These are phyloP conservation scores for Agriopis aurantiaria DNA, from an alignment of 2,888 invertebrate genomes.

Conservation along the genomic window DNA sequence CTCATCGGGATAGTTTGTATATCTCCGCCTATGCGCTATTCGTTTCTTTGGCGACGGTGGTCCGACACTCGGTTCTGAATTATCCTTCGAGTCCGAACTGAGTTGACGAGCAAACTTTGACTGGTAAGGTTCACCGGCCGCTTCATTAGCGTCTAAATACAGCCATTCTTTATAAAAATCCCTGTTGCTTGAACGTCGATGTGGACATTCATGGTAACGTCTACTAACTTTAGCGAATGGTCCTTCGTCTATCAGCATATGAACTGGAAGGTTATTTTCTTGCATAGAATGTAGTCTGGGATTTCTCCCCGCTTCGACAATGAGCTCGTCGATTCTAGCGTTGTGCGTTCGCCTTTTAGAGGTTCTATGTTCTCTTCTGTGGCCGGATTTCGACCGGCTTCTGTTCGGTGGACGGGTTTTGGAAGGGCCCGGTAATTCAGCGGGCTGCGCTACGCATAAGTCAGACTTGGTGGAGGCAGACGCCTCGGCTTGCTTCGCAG, in stretches of 20 bases:
- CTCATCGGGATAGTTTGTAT: slow-evolving; percentile 78
- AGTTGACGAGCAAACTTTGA: slow-evolving; percentile 84
- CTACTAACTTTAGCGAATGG: slow-evolving; percentile 80
- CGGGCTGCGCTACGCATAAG: slow-evolving; percentile 69
- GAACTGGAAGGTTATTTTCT: slow-evolving; percentile 70
- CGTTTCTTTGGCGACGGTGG: slow-evolving; percentile 80
- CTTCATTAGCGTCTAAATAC: slow-evolving; percentile 75
- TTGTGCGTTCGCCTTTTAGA: slow-evolving; percentile 70
- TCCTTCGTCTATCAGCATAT: slow-evolving; percentile 78
- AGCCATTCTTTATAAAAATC: slow-evolving; percentile 83
- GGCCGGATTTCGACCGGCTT: slow-evolving; percentile 68
- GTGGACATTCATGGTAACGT: slow-evolving; percentile 76
- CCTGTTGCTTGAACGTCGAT: slow-evolving; percentile 69
- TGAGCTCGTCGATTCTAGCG: slow-evolving; percentile 73
- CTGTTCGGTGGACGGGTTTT: slow-evolving; percentile 68
- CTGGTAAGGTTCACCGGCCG: slow-evolving; percentile 78
- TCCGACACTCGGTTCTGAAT: slow-evolving; percentile 80
- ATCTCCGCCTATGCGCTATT: slow-evolving; percentile 73
- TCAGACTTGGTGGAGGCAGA: slow-evolving; percentile 73
- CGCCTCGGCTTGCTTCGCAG: slow-evolving; percentile 73
- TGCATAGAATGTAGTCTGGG: slow-evolving; percentile 50
- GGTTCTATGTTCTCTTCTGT: slow-evolving; percentile 66
- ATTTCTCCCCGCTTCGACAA: slow-evolving; percentile 69
- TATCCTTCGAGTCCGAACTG: slow-evolving; percentile 84
- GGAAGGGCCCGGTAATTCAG: slow-evolving; percentile 66